Base-by-base conservation (phyloP, 1,140 invertebrate genomes). In the Zaprionus kolodkinae region DNA sequence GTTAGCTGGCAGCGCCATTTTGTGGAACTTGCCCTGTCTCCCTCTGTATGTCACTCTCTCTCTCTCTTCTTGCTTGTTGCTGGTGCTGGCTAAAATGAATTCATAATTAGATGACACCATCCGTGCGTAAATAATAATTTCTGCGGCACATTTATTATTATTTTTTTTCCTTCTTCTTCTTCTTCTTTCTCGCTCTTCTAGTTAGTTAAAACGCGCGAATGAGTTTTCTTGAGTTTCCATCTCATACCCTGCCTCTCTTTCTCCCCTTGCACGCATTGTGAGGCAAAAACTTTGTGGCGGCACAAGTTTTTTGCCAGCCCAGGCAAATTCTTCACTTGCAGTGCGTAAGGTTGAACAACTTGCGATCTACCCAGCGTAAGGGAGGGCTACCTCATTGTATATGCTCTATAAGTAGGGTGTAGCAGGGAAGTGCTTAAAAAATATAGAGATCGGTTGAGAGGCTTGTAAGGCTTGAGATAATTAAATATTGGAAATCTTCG, bases 41-140 rank as follows among this genome's bases (percentile, higher is more conserved):
- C 17, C 48, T 68, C 10, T 74, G 30, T n/a, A 50, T 66, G 63
- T 56, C 76, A 64, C 76, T 84, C 68, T 56, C 57, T 21, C n/a
- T 76, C 43, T 72, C 72, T 50, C 25, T 76, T 50, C 25, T 25
- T 36, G 11, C 40, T 15, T 59, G 66, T 60, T 60, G 55, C 25
- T 67, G 52, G 15, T 50, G 65, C 40, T 52, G 70, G 56, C 72
- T 78, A 90, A 92, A 92, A 91, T 92, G 89, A 92, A 92, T 92
- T 91, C 78, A 86, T 91, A 92, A 92, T 92, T 92, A 92, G 91
- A 92, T 92, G 91, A 91, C 91, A 92, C 91, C 91, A 92, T 92
- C 87, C 86, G 91, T 91, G 91, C 91, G 91, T 92, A 87, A 92
- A 92, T 92, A 92, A 92, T 88, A 84, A 88, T 88, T 89, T 86